These are phyloP conservation scores for Engystomops pustulosus DNA, from an alignment of 2,113 vertebrate genomes.

Conservation along the genomic window DNA sequence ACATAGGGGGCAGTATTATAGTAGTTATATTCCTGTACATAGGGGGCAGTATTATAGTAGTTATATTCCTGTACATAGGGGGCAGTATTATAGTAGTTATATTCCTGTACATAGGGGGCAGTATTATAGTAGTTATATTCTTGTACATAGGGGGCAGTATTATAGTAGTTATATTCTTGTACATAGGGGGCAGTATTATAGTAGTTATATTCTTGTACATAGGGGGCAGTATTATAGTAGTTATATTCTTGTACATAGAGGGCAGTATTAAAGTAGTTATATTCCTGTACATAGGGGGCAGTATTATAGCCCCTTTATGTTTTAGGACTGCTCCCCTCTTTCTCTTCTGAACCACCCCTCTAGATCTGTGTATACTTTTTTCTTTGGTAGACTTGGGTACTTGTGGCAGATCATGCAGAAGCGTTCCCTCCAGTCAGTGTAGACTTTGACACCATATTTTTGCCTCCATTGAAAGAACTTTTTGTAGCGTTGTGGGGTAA, in stretches of 20 bases:
- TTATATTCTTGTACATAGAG: constrained; percentile 1
- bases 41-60: neutral
- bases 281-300: neutral
- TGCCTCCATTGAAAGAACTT: constrained; percentile 81
- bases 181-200: constrained; percentile 3
- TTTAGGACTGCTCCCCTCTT: neutral
- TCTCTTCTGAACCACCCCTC: constrained; percentile 71
- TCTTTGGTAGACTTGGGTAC: constrained; percentile 68
- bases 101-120: neutral
- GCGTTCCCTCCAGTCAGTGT: constrained; percentile 81
- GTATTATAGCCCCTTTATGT: neutral
- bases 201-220: constrained; percentile 7
- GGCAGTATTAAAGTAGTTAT: constrained; percentile 1
- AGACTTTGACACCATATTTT: constrained; percentile 72
- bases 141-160: neutral
- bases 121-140: constrained; percentile 8
- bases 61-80: neutral
- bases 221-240: neutral
- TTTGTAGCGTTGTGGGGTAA: constrained; percentile 76
- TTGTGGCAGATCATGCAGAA: constrained; percentile 82
- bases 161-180: constrained; percentile 8
- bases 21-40: constrained; percentile 5
- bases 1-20: constrained; percentile 1
- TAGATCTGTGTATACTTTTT: constrained; percentile 75
- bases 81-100: constrained; percentile 6